These are phyloP conservation scores for Dolichopus griseipennis DNA, from an alignment of 2,888 invertebrate species.

Conservation along the genomic window DNA sequence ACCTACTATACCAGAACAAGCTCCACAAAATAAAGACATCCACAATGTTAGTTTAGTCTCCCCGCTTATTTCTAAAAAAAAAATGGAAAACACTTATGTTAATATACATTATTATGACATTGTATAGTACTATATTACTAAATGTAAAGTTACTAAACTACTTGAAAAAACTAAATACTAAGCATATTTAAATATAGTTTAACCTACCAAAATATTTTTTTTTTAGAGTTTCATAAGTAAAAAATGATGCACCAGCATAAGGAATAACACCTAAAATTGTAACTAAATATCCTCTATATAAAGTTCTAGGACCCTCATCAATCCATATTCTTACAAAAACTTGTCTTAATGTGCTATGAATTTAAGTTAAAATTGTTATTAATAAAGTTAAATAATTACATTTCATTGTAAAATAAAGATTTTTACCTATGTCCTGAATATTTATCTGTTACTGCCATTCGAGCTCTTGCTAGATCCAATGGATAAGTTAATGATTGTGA, in stretches of 20 bases:
- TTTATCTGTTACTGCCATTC: constrained; percentile 91
- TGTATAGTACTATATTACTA: not conserved
- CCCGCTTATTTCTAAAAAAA: constrained; percentile 40
- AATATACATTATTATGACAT: not conserved
- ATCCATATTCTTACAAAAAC: constrained; percentile 62
- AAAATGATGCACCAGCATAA: constrained; percentile 95
- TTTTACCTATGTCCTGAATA: constrained; percentile 56
- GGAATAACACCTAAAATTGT: constrained; percentile 91
- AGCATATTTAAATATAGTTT: no score
- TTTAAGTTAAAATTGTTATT: not conserved
- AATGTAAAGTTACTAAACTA: no score
- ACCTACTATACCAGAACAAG: constrained; percentile 83
- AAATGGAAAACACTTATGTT: not conserved
- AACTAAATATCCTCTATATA: constrained; percentile 82
- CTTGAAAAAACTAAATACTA: no score
- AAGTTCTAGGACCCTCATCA: constrained; percentile 65
- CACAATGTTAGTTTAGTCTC: constrained; percentile 48
- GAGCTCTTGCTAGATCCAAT: constrained; percentile 87
- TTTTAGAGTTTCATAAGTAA: constrained; percentile 92
- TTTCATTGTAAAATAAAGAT: not conserved
- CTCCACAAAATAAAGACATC: constrained; percentile 72
- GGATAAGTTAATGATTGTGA: constrained; percentile 94
- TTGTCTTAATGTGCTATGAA: constrained; percentile 43
- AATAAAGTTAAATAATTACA: not conserved
- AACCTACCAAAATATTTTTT: constrained; percentile 60